Evolutionary conservation across 2,888 invertebrate genomes (phyloP).

Genomic region (Sepioteuthis lessoniana): DNA sequence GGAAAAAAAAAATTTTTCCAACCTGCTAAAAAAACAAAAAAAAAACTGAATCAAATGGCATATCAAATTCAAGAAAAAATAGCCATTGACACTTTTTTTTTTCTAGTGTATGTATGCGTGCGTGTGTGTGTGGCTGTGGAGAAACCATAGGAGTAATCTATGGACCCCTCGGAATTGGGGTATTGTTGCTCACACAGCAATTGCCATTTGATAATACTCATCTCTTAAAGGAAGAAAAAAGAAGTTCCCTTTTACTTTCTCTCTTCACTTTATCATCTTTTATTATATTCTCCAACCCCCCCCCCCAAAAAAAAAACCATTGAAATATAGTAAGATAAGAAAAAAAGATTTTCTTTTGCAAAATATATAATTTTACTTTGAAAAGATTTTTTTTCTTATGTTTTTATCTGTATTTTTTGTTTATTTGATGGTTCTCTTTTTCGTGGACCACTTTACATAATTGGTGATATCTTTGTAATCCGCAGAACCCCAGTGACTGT

Average conservation of each 20-base stretch:
- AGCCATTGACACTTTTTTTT: background rate
- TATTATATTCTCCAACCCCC: background rate
- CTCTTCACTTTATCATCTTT: background rate
- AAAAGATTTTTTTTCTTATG: background rate
- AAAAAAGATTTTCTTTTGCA: background rate
- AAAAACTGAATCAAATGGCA: background rate
- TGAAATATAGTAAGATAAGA: background rate
- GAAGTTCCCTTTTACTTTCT: background rate
- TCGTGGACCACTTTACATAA: background rate
- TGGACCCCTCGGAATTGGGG: background rate
- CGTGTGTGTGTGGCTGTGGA: background rate
- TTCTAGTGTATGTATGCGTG: background rate
- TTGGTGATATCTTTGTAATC: background rate
- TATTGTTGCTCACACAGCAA: background rate
- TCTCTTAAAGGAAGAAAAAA: background rate
- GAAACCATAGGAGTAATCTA: background rate
- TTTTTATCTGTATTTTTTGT: background rate
- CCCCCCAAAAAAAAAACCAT: background rate
- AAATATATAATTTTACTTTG: background rate
- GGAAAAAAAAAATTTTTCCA: background rate
- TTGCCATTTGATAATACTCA: constrained; percentile 33
- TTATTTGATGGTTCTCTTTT: background rate
- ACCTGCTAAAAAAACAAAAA: background rate
- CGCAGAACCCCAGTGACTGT: too few species aligned
- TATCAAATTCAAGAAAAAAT: background rate